These are phyloP conservation scores for Ceratotherium simum DNA, from an alignment of 2,113 vertebrate species.

Conservation along the genomic window DNA sequence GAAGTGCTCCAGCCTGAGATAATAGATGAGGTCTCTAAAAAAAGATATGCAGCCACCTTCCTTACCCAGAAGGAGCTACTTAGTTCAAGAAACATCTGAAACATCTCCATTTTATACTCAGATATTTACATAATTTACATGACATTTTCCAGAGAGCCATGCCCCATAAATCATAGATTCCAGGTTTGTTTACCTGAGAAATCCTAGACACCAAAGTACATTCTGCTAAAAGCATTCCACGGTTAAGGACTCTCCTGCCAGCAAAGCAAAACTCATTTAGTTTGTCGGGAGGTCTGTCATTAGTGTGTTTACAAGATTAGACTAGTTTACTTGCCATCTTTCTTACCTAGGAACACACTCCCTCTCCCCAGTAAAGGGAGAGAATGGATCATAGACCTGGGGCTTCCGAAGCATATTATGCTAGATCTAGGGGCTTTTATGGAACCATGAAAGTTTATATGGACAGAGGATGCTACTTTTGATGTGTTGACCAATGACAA, in stretches of 20 bases:
- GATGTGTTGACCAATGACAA: neutral
- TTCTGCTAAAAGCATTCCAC: constrained; percentile 71
- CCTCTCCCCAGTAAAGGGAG: neutral
- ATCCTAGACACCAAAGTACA: constrained; percentile 42
- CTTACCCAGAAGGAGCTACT: constrained; percentile 25
- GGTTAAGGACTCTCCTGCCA: constrained; percentile 38
- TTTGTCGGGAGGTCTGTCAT: constrained; percentile 24
- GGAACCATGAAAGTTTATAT: neutral
- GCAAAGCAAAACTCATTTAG: constrained; percentile 15
- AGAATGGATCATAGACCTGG: neutral
- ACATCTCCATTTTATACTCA: constrained; percentile 59
- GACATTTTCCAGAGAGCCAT: constrained; percentile 59
- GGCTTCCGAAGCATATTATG: neutral
- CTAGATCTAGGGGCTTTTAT: neutral
- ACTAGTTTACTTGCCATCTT: constrained; percentile 4
- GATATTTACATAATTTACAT: constrained; percentile 53
- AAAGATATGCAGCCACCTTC: neutral
- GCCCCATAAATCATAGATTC: constrained; percentile 50
- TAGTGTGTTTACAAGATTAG: constrained; percentile 50
- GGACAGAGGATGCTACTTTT: constrained; percentile 26
- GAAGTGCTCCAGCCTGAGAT: neutral
- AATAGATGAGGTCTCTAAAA: neutral
- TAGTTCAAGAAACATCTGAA: constrained; percentile 53
- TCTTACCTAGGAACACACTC: neutral
- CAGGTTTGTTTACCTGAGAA: constrained; percentile 67